A percentile compares a stretch with the other conserved stretches of the same genome.
Conservation (phyloP, 2,888 invertebrate species). For the Oegoconia quadripuncta region DNA sequence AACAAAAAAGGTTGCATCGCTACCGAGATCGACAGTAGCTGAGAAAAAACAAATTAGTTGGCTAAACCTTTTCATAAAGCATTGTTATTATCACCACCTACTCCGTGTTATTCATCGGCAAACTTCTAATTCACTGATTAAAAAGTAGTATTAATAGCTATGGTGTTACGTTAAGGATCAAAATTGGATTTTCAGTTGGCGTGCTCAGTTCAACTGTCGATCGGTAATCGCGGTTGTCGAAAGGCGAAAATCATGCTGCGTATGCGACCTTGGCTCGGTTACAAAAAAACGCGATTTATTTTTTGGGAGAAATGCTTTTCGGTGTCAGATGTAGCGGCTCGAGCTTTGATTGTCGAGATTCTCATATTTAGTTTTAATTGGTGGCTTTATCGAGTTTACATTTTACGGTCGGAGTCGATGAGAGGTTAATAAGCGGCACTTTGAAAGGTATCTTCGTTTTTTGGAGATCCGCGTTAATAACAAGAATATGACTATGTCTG, state of each 20-base stretch:
- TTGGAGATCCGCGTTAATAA: slow-evolving; percentile 70
- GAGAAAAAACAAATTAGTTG: slow-evolving; percentile 79
- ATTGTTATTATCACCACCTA: slow-evolving; percentile 77
- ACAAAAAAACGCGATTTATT: slow-evolving; percentile 71
- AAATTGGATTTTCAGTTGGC: slow-evolving; percentile 31
- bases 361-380: slow-evolving; percentile 80
- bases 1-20: slow-evolving; percentile 74
- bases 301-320: slow-evolving; percentile 67
- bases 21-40: slow-evolving; percentile 78
- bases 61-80: slow-evolving; percentile 78
- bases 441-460: slow-evolving; percentile 73
- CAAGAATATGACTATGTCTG: slow-evolving; percentile 58
- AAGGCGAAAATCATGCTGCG: slow-evolving; percentile 76
- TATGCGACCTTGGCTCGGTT: slow-evolving; percentile 66
- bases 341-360: slow-evolving; percentile 76
- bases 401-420: slow-evolving; percentile 78
- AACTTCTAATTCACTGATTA: slow-evolving; percentile 37
- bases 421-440: slow-evolving; percentile 79
- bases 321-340: slow-evolving; percentile 77
- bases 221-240: slow-evolving; percentile 54
- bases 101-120: slow-evolving; percentile 52
- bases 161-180: slow-evolving; percentile 44
- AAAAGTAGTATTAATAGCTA: slow-evolving; percentile 33
- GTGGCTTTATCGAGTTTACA: slow-evolving; percentile 80
- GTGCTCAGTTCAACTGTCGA: slow-evolving; percentile 29